These are phyloP conservation scores for Agonum fuliginosum DNA, from an alignment of 2,888 invertebrate genomes.

Conservation along the genomic window DNA sequence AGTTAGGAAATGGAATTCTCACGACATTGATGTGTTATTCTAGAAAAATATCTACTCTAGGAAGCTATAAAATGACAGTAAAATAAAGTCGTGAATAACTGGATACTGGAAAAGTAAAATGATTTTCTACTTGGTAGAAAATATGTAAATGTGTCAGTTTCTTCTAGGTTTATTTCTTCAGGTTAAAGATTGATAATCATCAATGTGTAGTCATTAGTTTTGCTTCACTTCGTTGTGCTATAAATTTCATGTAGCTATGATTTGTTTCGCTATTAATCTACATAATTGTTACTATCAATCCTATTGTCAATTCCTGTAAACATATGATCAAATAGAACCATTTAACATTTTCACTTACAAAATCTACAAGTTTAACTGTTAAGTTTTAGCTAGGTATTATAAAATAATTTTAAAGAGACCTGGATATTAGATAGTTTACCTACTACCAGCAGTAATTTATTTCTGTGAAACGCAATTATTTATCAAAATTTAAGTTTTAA, in stretches of 20 bases:
- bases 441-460: too few relatives aligned
- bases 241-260: slow-evolving; percentile 31
- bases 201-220: slow-evolving; percentile 36
- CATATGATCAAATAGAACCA: not conserved
- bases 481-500: too few relatives aligned
- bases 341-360: not conserved
- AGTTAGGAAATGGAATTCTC: not conserved
- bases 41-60: not conserved
- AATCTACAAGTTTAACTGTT: not conserved
- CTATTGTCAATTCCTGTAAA: slow-evolving; percentile 21
- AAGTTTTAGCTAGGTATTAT: too few relatives aligned
- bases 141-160: slow-evolving; percentile 22
- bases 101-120: not conserved
- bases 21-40: slow-evolving; percentile 9
- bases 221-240: slow-evolving; percentile 14
- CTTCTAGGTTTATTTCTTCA: slow-evolving; percentile 4
- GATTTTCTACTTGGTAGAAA: slow-evolving; percentile 1
- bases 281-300: slow-evolving; percentile 35
- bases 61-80: slow-evolving; percentile 13
- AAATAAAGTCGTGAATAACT: not conserved
- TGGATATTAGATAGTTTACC: too few relatives aligned
- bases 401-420: too few relatives aligned
- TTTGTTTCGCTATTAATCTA: slow-evolving; percentile 36
- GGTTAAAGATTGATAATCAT: slow-evolving; percentile 10
- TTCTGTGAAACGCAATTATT: too few relatives aligned